A percentile compares a stretch with the other conserved stretches of the same genome.
Evolutionary conservation across 1,140 invertebrate species (phyloP).

Genomic region (Bombus turneri): DNA sequence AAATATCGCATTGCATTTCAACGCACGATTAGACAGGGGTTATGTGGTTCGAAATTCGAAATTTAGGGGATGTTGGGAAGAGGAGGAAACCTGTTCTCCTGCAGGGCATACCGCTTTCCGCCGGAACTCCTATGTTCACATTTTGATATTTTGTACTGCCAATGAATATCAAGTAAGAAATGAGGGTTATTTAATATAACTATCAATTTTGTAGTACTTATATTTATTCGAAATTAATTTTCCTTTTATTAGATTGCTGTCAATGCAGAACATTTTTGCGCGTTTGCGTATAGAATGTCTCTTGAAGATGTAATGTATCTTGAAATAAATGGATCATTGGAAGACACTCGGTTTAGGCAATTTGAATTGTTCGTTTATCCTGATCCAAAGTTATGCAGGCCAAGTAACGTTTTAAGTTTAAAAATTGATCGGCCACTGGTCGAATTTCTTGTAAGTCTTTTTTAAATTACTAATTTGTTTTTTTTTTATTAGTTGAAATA

Average conservation of each 20-base stretch:
- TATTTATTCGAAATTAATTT: neutral
- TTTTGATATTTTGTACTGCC: slow-evolving; percentile 77
- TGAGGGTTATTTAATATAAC: neutral
- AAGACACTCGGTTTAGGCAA: slow-evolving; percentile 80
- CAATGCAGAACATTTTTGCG: slow-evolving; percentile 88
- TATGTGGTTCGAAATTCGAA: slow-evolving; percentile 91
- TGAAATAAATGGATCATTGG: slow-evolving; percentile 85
- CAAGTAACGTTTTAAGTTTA: slow-evolving; percentile 66
- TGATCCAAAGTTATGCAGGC: slow-evolving; percentile 78
- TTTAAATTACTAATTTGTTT: neutral
- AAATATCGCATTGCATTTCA: slow-evolving; percentile 91
- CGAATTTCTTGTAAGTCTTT: slow-evolving; percentile 71
- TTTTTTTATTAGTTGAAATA: neutral
- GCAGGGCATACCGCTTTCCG: slow-evolving; percentile 67
- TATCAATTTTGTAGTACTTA: neutral
- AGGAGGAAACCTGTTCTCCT: slow-evolving; percentile 87
- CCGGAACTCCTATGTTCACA: slow-evolving; percentile 74
- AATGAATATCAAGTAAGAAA: slow-evolving; percentile 75
- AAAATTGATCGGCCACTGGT: slow-evolving; percentile 67
- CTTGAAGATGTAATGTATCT: slow-evolving; percentile 82
- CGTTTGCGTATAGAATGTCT: slow-evolving; percentile 86
- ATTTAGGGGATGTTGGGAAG: slow-evolving; percentile 85
- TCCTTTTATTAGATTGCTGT: slow-evolving; percentile 84
- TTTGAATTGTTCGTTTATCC: slow-evolving; percentile 80
- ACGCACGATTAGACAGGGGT: slow-evolving; percentile 87